Conservation (phyloP, 2,113 vertebrate species). For the Blennius ocellaris region DNA sequence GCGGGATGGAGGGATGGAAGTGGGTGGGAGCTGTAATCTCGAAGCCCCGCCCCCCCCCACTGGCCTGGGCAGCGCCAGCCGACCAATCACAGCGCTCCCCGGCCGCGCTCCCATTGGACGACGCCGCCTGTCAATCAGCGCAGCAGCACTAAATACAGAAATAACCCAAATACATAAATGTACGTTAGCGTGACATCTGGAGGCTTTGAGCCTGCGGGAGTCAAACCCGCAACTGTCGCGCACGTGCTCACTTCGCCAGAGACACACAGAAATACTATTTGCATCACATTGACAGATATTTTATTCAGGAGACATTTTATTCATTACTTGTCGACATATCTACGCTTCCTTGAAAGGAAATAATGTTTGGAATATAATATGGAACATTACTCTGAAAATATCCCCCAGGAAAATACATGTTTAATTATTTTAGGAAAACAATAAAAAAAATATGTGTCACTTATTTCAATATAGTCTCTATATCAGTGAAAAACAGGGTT, state of each 20-base stretch:
- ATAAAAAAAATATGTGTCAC: too few relatives aligned
- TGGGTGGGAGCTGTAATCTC: conserved; percentile 48
- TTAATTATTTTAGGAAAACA: too few relatives aligned
- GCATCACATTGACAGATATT: too few relatives aligned
- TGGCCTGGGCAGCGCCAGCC: background rate
- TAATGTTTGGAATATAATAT: too few relatives aligned
- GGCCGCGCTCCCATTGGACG: conserved; percentile 33
- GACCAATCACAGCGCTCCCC: conserved; percentile 35
- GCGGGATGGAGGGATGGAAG: conserved; percentile 20
- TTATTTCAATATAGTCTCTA: too few relatives aligned
- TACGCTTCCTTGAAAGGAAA: too few relatives aligned
- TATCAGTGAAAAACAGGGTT: too few relatives aligned
- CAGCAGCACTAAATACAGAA: conserved; percentile 63
- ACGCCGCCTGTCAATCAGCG: background rate
- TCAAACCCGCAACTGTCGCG: conserved; percentile 37
- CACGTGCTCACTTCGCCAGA: background rate
- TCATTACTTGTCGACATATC: too few relatives aligned
- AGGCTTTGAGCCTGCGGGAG: conserved; percentile 44
- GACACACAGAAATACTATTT: too few relatives aligned
- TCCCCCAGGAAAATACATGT: too few relatives aligned
- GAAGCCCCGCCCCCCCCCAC: conserved; percentile 56
- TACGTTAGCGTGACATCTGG: conserved; percentile 48
- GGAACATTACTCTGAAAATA: too few relatives aligned
- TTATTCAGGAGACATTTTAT: too few relatives aligned
- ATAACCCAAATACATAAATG: conserved; percentile 68